Base-by-base conservation (phyloP, 1,140 invertebrate genomes). In the Procambarus clarkii region DNA sequence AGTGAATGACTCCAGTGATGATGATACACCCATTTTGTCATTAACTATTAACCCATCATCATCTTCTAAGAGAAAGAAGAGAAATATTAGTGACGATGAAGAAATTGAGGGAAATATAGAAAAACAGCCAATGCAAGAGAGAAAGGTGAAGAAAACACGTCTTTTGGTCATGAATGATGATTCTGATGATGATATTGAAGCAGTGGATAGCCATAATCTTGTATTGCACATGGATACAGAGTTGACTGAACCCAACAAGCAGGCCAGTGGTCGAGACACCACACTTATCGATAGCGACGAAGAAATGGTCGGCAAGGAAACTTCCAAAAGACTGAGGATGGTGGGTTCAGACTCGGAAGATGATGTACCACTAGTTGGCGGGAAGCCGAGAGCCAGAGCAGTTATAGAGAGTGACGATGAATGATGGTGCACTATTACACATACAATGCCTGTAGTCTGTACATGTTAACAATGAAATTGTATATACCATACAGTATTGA, bases 401-500 rank as follows among this genome's bases (percentile, higher is more conserved):
- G 48, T 87, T 5, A 91, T 91, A 60, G 84, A 87, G 15, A 91
- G 90, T 82, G 90, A 91, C 76, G 84, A 86, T 82, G 90, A 91
- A 46, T 91, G 80, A 76, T 44, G 8, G 4, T 34, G 34, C 34
- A 34, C 34, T 34, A 34, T 34, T 34, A 34, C 34, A 34, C 34
- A 34, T 34, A 34, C 34, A 34, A 34, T 34, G 34, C 34, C 34
- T 34, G 34, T 34, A 34, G 34, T 34, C 34, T 34, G 34, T 34
- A 34, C 34, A 34, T 34, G 34, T 34, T 34, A 34, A 34, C 34
- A 34, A 34, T 34, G 34, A 34, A 34, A 34, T 34, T 34, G 34
- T 34, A 34, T 34, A 34, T 34, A 34, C 34, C 34, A 34, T 34
- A 34, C 34, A 34, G 34, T 34, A 34, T 34, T 34, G 34, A 34